Conservation (phyloP, 2,888 invertebrate genomes). For the Tetragonisca angustula region DNA sequence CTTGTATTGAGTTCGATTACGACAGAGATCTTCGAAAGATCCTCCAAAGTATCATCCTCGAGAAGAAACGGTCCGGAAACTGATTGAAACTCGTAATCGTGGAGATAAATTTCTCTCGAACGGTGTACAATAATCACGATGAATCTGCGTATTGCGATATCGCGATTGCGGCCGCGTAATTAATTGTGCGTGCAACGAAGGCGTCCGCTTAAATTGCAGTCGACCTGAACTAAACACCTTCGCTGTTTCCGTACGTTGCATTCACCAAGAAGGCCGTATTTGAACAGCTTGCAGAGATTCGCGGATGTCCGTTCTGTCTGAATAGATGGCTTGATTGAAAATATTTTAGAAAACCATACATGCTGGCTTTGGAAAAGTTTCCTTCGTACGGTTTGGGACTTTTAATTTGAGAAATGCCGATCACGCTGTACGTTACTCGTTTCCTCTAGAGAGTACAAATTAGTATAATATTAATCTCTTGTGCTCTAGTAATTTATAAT, state of each 20-base stretch:
- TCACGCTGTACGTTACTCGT: neutral
- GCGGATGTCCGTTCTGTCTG: conserved; percentile 21
- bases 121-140: neutral
- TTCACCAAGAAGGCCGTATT: conserved; percentile 36
- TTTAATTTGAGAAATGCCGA: neutral
- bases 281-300: conserved; percentile 16
- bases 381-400: neutral
- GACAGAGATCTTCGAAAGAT: no score
- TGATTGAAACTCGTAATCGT: neutral
- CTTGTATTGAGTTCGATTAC: neutral
- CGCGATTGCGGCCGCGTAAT: conserved; percentile 30
- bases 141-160: conserved; percentile 20
- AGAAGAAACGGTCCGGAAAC: neutral
- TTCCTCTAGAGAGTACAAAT: neutral
- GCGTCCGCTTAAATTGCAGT: conserved; percentile 50
- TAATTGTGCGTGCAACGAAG: conserved; percentile 53
- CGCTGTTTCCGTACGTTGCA: conserved; percentile 39
- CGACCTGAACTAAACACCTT: conserved; percentile 59
- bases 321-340: neutral
- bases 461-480: neutral
- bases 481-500: no score
- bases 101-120: neutral
- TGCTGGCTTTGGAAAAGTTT: no score
- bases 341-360: neutral
- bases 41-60: neutral